phyloP scores from a whole-genome alignment of 1,140 invertebrate genomes.

The Philopotamus ludificatus region DNA sequence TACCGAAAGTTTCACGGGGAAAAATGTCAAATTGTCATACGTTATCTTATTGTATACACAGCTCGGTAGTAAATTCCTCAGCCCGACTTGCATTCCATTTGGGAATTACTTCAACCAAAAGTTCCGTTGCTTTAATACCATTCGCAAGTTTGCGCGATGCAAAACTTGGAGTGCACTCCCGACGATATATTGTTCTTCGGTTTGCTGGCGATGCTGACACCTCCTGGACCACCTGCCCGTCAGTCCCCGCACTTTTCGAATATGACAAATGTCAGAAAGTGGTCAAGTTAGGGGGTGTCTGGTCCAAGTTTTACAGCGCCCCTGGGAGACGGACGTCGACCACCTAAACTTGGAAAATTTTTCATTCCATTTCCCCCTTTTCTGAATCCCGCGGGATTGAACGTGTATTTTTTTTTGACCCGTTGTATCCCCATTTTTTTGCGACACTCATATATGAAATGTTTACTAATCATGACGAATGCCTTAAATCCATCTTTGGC shows the following conservation, averaged over 20 bases:
- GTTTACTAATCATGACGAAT: too few relatives aligned
- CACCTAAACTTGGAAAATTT: constrained; percentile 37
- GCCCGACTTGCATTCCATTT: constrained; percentile 33
- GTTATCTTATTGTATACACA: constrained; percentile 15
- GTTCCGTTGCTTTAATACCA: too few relatives aligned
- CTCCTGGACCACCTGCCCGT: constrained; percentile 7
- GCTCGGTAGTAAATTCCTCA: constrained; percentile 13
- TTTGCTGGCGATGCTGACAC: neutral
- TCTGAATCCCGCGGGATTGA: constrained; percentile 18
- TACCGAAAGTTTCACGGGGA: neutral
- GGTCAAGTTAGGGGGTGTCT: constrained; percentile 33
- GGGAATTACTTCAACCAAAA: constrained; percentile 35
- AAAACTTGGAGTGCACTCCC: too few relatives aligned
- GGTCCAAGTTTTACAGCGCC: constrained; percentile 36
- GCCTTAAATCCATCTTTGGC: too few relatives aligned
- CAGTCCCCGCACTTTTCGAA: constrained; percentile 19
- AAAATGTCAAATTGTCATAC: constrained; percentile 17
- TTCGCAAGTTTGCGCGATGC: constrained; percentile 10
- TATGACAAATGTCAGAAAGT: constrained; percentile 39
- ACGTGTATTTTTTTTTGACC: constrained; percentile 4
- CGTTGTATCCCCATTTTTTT: constrained; percentile 11
- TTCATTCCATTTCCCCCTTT: constrained; percentile 37
- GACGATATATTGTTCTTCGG: neutral
- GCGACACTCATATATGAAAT: constrained; percentile 20
- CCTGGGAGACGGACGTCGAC: constrained; percentile 35